phyloP scores from a whole-genome alignment of 92 coral and sea anemone genomes.

The Zoanthus sansibaricus region DNA sequence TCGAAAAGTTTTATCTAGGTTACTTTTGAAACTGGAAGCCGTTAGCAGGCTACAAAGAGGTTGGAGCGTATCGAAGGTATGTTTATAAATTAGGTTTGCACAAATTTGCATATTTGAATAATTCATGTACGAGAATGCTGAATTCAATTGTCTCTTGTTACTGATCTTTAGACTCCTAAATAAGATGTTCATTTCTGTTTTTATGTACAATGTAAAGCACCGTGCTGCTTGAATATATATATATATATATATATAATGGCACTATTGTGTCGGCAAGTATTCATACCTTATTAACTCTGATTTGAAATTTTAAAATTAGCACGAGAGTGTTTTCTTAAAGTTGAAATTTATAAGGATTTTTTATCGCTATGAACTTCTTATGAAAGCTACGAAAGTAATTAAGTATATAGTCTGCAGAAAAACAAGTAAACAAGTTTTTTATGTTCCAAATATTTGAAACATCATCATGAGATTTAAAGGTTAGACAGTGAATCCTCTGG shows the following conservation, averaged over 20 bases:
- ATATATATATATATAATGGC: background rate
- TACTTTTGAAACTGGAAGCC: conserved; percentile 2
- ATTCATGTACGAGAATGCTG: background rate
- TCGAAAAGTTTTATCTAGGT: background rate
- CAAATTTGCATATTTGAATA: conserved; percentile 1
- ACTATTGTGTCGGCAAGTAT: background rate
- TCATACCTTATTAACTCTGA: conserved; percentile 4
- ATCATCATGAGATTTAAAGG: no score
- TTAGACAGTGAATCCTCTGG: background rate
- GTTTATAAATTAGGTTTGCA: conserved; percentile 5
- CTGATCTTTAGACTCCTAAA: background rate
- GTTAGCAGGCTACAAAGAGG: background rate
- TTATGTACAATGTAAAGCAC: background rate
- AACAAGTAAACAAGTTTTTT: no score
- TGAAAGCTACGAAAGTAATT: no score
- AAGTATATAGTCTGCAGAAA: no score
- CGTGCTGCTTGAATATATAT: background rate
- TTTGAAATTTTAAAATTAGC: background rate
- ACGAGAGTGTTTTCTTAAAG: conserved; percentile 4
- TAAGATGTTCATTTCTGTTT: conserved; percentile 2
- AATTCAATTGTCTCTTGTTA: background rate
- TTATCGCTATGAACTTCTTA: background rate
- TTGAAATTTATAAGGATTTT: conserved; percentile 1
- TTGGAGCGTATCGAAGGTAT: background rate
- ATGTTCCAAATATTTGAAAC: no score